Percentiles rank a stretch among this genome's conserved stretches.
These are phyloP conservation scores for Dynastes grantii DNA, from an alignment of 2,888 invertebrate genomes.

Conservation along the genomic window DNA sequence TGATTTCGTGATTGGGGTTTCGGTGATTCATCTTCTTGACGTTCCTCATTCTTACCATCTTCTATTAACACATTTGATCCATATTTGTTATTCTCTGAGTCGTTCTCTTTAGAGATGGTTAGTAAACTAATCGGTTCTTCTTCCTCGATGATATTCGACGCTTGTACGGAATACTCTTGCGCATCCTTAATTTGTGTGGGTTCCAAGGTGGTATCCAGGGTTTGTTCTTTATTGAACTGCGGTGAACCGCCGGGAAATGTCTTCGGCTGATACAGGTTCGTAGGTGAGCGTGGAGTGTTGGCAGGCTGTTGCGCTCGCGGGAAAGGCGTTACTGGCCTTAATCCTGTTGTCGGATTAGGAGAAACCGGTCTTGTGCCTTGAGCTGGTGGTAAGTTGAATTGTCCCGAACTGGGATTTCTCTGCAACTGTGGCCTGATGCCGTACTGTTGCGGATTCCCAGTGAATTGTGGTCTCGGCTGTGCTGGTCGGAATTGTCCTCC, in stretches of 20 bases:
- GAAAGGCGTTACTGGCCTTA: constrained; percentile 56
- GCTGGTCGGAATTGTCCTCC: constrained; percentile 62
- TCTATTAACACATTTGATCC: not conserved
- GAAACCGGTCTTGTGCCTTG: constrained; percentile 55
- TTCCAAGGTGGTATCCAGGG: constrained; percentile 67
- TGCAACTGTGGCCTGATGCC: constrained; percentile 64
- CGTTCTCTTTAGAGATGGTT: constrained; percentile 19
- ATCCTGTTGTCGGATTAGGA: constrained; percentile 49
- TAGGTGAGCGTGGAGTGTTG: constrained; percentile 56
- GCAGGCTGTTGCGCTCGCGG: constrained; percentile 59
- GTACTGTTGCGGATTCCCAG: constrained; percentile 56
- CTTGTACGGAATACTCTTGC: constrained; percentile 63
- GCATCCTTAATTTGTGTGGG: constrained; percentile 64
- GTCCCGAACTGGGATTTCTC: constrained; percentile 50
- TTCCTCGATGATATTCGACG: constrained; percentile 64
- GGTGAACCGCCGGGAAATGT: constrained; percentile 70
- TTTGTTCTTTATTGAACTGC: constrained; percentile 61
- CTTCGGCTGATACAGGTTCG: constrained; percentile 70
- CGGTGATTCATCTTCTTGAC: not conserved
- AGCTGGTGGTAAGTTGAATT: constrained; percentile 39
- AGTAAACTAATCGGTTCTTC: constrained; percentile 54
- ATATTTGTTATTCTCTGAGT: constrained; percentile 17
- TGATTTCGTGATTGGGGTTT: constrained; percentile 28
- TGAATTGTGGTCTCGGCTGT: constrained; percentile 51
- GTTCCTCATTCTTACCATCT: not conserved